Evolutionary conservation across 2,797 vertebrate genomes (phyloP).

Genomic region (Poecilia wingei): DNA sequence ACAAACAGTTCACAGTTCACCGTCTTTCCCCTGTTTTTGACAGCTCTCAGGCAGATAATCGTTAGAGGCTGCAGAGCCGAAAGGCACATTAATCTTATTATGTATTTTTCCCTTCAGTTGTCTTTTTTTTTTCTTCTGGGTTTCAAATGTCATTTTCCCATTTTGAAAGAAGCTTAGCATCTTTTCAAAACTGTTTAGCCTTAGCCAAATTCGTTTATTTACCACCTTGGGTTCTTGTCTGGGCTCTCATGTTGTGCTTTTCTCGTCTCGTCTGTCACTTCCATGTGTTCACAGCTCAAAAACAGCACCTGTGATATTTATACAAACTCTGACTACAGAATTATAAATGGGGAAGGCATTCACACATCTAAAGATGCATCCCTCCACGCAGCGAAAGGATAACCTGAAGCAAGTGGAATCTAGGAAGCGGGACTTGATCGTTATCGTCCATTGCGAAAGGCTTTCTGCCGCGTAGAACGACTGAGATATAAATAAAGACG

Average conservation of each 20-base stretch:
- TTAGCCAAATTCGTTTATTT: not conserved
- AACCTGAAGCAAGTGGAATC: constrained; percentile 18
- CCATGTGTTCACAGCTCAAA: constrained; percentile 3
- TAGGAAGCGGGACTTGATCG: constrained; percentile 8
- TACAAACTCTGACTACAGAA: not conserved
- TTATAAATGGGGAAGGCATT: not conserved
- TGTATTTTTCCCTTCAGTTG: not conserved
- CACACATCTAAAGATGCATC: not conserved
- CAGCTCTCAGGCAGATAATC: not conserved
- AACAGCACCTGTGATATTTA: constrained; percentile 1
- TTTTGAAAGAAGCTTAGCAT: not conserved
- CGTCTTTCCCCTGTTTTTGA: not conserved
- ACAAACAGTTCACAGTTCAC: not conserved
- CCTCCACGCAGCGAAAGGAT: not conserved
- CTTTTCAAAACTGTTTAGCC: not conserved
- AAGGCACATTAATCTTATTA: not conserved
- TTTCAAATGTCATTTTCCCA: not conserved
- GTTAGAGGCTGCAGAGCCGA: not conserved
- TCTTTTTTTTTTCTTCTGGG: not conserved
- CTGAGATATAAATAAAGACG: constrained; percentile 23
- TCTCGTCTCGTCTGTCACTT: not conserved
- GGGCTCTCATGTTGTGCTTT: not conserved
- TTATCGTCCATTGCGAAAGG: constrained; percentile 20
- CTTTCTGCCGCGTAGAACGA: constrained; percentile 18
- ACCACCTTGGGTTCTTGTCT: not conserved